phyloP scores from a whole-genome alignment of 2,797 vertebrate species.

The Malurus splendens region DNA sequence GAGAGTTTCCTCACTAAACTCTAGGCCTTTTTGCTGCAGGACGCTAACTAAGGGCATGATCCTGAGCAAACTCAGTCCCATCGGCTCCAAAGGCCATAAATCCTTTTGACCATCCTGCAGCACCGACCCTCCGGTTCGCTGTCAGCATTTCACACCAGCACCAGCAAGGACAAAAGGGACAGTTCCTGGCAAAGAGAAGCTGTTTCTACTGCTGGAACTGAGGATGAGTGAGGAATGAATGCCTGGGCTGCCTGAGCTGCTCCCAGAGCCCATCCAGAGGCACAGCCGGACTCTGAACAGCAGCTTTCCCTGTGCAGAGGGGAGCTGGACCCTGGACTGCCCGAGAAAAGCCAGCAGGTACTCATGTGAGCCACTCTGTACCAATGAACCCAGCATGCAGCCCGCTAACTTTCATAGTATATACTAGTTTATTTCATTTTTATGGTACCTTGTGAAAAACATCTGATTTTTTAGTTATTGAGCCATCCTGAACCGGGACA shows the following conservation, averaged over 20 bases:
- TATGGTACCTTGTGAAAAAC: not conserved
- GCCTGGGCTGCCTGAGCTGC: not conserved
- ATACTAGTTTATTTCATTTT: not conserved
- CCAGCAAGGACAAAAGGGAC: not conserved
- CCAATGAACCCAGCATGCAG: not conserved
- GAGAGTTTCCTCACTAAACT: conserved; percentile 45
- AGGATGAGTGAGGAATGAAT: not conserved
- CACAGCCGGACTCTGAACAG: not conserved
- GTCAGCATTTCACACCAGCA: not conserved
- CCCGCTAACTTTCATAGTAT: not conserved
- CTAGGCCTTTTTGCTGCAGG: conserved; percentile 48
- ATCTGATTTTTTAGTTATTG: not conserved
- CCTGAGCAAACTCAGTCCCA: conserved; percentile 25
- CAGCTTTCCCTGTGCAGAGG: not conserved
- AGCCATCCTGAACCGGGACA: not conserved
- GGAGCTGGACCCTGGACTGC: not conserved
- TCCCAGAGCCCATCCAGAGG: not conserved
- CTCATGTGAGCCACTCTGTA: not conserved
- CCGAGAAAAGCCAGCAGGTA: not conserved
- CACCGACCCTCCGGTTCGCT: not conserved
- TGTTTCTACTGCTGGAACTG: not conserved
- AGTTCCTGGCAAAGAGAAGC: not conserved
- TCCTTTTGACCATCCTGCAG: not conserved
- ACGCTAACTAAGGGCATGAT: conserved; percentile 48
- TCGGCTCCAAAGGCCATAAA: not conserved